A percentile compares a stretch with the other conserved stretches of the same genome.
phyloP scores from a whole-genome alignment of 2,797 vertebrate species.

The Crocidura indochinensis region DNA sequence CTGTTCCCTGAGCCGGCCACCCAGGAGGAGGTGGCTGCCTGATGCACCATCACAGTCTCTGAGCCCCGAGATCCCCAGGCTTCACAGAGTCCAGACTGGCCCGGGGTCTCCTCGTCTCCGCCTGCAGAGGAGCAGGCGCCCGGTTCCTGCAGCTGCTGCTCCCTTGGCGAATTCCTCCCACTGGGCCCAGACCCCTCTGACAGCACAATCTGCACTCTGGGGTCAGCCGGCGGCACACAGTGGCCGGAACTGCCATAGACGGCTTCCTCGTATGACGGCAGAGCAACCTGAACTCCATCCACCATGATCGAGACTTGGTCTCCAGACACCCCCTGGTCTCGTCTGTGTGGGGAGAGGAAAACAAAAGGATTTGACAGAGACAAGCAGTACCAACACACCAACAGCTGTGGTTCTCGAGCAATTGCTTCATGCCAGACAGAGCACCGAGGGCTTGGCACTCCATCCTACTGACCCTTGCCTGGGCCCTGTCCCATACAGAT shows the following conservation, averaged over 20 bases:
- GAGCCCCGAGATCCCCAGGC: slow-evolving; percentile 91
- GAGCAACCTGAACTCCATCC: slow-evolving; percentile 96
- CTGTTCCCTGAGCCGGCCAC: slow-evolving; percentile 90
- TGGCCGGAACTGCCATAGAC: slow-evolving; percentile 94
- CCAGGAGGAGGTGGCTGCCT: slow-evolving; percentile 91
- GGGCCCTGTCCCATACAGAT: background rate
- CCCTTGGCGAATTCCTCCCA: slow-evolving; percentile 85
- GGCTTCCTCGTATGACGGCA: slow-evolving; percentile 98
- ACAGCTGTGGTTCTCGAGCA: background rate
- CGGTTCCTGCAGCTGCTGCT: slow-evolving; percentile 83
- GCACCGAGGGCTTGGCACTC: background rate
- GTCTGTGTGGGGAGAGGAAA: slow-evolving; percentile 87
- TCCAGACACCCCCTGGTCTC: slow-evolving; percentile 95
- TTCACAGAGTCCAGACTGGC: slow-evolving; percentile 93
- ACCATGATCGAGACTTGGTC: slow-evolving; percentile 98
- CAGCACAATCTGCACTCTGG: slow-evolving; percentile 95
- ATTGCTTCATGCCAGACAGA: background rate
- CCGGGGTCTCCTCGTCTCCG: slow-evolving; percentile 90
- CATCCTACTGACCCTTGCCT: background rate
- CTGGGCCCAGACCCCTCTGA: slow-evolving; percentile 92
- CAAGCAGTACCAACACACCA: background rate
- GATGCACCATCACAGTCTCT: slow-evolving; percentile 95
- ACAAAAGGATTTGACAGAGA: background rate
- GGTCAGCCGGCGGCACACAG: slow-evolving; percentile 91
- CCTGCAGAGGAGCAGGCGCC: slow-evolving; percentile 85